These are phyloP conservation scores for Patiria pectinifera DNA, from an alignment of 53 echinoderm and acorn worm genomes.

Conservation along the genomic window DNA sequence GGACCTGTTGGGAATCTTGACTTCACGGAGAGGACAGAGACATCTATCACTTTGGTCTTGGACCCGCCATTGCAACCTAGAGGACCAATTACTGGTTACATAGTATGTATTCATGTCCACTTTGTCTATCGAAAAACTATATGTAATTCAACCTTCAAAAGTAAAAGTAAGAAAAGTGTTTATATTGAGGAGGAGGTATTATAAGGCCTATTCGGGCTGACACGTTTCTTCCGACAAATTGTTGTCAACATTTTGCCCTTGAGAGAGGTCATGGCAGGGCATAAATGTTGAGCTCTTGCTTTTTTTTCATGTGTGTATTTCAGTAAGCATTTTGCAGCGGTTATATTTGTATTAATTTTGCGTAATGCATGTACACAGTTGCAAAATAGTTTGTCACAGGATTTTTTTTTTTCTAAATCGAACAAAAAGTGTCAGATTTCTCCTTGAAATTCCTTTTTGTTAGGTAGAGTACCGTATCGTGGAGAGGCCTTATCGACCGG, in stretches of 20 bases:
- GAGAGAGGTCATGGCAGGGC: too few species aligned
- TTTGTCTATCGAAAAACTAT: too few species aligned
- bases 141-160: too few species aligned
- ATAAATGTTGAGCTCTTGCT: too few species aligned
- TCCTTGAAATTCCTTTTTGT: not conserved
- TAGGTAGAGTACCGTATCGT: slow-evolving; percentile 1
- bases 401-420: not conserved
- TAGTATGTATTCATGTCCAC: not conserved
- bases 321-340: too few species aligned
- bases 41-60: not conserved
- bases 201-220: too few species aligned
- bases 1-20: not conserved
- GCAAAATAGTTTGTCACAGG: not conserved
- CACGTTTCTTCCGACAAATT: too few species aligned
- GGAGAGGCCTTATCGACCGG: slow-evolving; percentile 13
- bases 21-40: not conserved
- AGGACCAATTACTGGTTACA: not conserved
- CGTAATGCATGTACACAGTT: not conserved
- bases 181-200: too few species aligned
- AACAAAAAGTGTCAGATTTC: not conserved
- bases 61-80: not conserved
- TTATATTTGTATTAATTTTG: too few species aligned
- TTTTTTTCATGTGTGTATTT: too few species aligned
- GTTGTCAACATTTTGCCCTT: too few species aligned
- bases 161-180: too few species aligned